Evolutionary conservation across 2,113 vertebrate genomes (phyloP).

Genomic region (Aegithalos caudatus): DNA sequence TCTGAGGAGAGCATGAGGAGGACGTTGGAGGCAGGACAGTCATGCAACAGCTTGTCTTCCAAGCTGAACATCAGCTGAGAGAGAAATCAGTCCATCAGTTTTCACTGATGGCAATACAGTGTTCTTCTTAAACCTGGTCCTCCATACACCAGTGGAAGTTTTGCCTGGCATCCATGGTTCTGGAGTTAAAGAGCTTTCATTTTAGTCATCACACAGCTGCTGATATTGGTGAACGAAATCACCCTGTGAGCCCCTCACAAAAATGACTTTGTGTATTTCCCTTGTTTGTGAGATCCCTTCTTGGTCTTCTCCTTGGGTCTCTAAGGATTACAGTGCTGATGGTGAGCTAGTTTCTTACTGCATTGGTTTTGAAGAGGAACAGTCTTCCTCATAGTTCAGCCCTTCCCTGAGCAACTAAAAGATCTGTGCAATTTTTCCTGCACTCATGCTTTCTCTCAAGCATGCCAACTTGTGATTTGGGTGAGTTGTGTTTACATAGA

Average conservation of each 20-base stretch:
- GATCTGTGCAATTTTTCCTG: background rate
- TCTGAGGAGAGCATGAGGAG: background rate
- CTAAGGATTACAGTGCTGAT: background rate
- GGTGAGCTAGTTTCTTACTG: background rate
- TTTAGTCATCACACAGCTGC: background rate
- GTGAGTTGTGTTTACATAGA: background rate
- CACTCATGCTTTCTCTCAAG: background rate
- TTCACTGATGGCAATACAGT: background rate
- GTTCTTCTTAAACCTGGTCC: background rate
- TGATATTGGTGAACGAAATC: background rate
- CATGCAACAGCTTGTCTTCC: background rate
- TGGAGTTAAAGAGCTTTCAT: background rate
- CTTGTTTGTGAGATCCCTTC: fast-evolving
- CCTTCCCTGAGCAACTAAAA: background rate
- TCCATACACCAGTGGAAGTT: background rate
- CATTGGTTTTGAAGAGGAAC: background rate
- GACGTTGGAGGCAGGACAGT: background rate
- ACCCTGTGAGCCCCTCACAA: background rate
- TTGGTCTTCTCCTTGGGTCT: background rate
- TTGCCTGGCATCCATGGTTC: background rate
- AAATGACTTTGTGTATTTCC: background rate
- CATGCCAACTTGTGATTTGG: background rate
- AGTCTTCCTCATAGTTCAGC: background rate
- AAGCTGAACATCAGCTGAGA: background rate
- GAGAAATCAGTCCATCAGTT: background rate